Base-by-base conservation (phyloP, 1,140 invertebrate genomes). In the Pogonognathellus flavescens region DNA sequence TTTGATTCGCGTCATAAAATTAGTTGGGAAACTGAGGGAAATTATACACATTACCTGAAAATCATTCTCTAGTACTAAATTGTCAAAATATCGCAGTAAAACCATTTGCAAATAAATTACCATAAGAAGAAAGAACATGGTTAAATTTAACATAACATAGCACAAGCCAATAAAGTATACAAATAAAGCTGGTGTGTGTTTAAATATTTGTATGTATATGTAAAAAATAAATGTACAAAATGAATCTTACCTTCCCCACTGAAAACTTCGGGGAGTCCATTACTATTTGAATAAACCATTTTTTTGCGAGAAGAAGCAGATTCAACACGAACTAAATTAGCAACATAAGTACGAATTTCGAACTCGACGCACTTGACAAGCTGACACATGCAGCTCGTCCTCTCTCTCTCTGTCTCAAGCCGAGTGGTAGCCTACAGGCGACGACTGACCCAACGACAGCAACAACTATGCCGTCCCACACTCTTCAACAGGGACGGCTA, bases 321-420 rank as follows among this genome's bases (percentile, higher is more conserved):
- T 59, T 85, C 50, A 85, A 85, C 76, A 66, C 70, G 66, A 85
- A 85, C 84, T 41, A 85, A 81, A 82, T 22, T 60, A 85, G 84
- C 84, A 80, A 85, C 84, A 85, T 85, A 85, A 85, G 84, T 81
- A 57, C 76, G 84, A 85, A 85, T 85, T 80, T 85, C 84, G 53
- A 85, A 85, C 57, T 85, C 84, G n/a, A 85, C 84, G 57, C 84
- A 85, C 84, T 85, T 85, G 20, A 85, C 84, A 80, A 85, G 80
- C 80, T 85, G 84, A 82, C 84, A 85, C 84, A 85, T 85, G 50
- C 50, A 72, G 84, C 70, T 76, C 70, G 70, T 76, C 70, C 70
- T 76, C 31, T 16, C 20, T 66, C 22, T 13, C 16, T n/a, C 31
- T 8, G 70, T 76, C 70, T 76, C 70, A 76, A 76, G 70, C 31